Conservation (phyloP, 1,140 invertebrate species). For the Cotesia typhae region DNA sequence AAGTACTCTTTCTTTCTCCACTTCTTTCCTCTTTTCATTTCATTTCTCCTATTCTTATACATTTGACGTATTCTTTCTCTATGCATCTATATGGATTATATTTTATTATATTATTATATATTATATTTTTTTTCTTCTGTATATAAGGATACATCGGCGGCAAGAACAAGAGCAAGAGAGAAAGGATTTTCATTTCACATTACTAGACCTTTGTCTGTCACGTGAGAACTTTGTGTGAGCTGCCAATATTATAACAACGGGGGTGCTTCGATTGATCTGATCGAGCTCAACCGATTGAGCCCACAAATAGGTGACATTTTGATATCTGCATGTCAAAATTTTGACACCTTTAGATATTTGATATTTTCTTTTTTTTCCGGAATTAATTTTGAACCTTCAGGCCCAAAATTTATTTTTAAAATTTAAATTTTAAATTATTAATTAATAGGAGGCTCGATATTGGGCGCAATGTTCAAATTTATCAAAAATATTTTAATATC, state of each 20-base stretch:
- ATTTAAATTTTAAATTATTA: no score
- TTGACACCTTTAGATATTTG: constrained; percentile 36
- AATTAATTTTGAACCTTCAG: no score
- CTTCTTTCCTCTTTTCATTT: no score
- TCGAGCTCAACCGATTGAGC: no score
- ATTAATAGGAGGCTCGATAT: no score
- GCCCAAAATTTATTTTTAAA: no score
- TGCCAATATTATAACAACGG: background rate
- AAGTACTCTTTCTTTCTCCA: background rate
- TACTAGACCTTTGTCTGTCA: constrained; percentile 52
- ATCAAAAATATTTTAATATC: no score
- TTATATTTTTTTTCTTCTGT: background rate
- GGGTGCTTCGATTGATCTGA: constrained; percentile 27
- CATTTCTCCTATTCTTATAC: no score
- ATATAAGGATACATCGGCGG: background rate
- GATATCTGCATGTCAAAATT: constrained; percentile 35
- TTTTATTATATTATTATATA: background rate
- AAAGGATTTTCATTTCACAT: constrained; percentile 55
- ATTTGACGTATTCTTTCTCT: background rate
- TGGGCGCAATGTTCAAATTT: no score
- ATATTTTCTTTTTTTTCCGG: constrained; percentile 32
- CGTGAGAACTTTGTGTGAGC: constrained; percentile 59
- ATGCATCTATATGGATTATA: background rate
- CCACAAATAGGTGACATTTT: constrained; percentile 44
- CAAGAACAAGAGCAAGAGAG: constrained; percentile 3